phyloP scores from a whole-genome alignment of 2,888 invertebrate genomes.

The Drosophila tanythrix region DNA sequence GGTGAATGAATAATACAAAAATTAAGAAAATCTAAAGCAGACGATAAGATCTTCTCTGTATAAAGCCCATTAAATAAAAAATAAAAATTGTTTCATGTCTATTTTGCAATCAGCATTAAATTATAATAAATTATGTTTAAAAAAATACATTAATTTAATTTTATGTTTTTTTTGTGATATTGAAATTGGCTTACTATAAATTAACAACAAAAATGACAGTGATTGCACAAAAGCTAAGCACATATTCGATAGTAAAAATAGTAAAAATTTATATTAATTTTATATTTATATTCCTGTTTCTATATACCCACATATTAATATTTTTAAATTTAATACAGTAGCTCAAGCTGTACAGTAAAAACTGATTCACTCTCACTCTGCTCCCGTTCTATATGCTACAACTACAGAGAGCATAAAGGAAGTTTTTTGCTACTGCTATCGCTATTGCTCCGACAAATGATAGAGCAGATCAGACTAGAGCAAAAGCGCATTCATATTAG shows the following conservation, averaged over 20 bases:
- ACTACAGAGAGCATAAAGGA: not conserved
- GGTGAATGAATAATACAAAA: not conserved
- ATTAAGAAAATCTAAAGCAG: not conserved
- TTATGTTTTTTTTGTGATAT: too few relatives aligned
- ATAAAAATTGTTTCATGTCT: not conserved
- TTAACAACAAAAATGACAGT: too few relatives aligned
- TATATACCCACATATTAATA: too few relatives aligned
- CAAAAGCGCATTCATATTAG: too few relatives aligned
- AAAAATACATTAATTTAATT: too few relatives aligned
- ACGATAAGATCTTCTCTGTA: too few relatives aligned
- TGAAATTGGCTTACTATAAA: too few relatives aligned
- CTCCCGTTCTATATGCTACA: not conserved
- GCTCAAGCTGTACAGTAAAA: not conserved
- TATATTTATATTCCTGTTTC: not conserved
- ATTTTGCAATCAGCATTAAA: too few relatives aligned
- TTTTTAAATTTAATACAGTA: not conserved
- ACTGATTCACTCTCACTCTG: not conserved
- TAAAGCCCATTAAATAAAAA: not conserved
- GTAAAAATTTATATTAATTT: too few relatives aligned
- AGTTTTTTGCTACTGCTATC: not conserved
- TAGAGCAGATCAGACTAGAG: not conserved
- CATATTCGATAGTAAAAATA: too few relatives aligned
- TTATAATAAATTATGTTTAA: too few relatives aligned
- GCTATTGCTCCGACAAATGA: not conserved
- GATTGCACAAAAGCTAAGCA: too few relatives aligned